Evolutionary conservation across 2,888 invertebrate species (phyloP), one percentile per base, ranked within the genome.

Genomic region (Deroplatys truncata): DNA sequence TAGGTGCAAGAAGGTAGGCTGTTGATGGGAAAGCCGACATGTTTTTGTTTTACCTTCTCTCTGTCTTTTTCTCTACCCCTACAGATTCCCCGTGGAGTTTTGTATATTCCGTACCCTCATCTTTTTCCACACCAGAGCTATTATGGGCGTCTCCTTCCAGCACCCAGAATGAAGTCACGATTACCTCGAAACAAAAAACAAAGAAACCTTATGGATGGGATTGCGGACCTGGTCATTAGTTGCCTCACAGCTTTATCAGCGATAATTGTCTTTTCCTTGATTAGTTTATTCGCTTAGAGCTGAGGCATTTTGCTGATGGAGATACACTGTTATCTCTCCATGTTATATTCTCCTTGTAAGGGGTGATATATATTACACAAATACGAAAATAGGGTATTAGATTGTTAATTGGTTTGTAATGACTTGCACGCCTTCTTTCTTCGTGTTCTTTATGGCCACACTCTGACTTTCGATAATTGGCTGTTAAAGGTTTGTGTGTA

Each of bases 211-310:
- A 43, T 82, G 86, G 43, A 43, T 43, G 43, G 43, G 43, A 86
- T 43, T 85, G 88, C 88, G 84, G 88, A 88, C 85, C 43, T 86
- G 31, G 28, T 87, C 85, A 88, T 90, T 90, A 83, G 83, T 84
- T 56, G 84, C 83, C 85, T 86, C 90, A 90, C 88, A 88, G 85
- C 88, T 90, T 90, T 90, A 90, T 90, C 90, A 90, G 85, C 85
- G 88, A 43, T 88, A 86, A 88, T 89, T 88, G 20, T 87, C 25
- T 56, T 85, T 20, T 28, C 86, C 9, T 88, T n/a, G 88, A 72
- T 88, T 88, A 43, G 84, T 88, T 88, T 84, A 72, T 72, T 72
- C 56, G 16, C 20, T 72, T 72, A 72, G 5, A 72, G 56, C n/a
- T 28, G 31, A 85, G 29, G 29, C 29, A 85, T 85, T 35, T 85